Evolutionary conservation across 37 sponge, comb jelly and placozoan species (phyloP), one percentile per base, ranked within the genome.

Genomic region (Mnemiopsis leidyi): DNA sequence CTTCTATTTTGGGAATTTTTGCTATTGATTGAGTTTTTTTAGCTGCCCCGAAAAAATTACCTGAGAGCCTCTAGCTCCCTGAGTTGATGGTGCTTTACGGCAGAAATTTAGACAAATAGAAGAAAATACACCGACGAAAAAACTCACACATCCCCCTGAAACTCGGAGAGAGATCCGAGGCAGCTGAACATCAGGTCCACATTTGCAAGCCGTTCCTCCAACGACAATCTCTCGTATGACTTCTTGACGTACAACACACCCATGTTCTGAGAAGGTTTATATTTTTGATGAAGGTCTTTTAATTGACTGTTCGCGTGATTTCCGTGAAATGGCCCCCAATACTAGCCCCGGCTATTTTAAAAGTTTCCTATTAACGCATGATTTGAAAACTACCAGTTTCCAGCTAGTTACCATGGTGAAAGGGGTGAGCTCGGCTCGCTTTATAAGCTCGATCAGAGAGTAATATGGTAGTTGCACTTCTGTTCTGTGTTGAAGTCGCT

Each of bases 191-290:
- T 71, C 5, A 23, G 16, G 23, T 79, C 23, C 2, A 34, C 23
- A 26, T 79, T 79, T 26, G 82, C 3, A 7, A 79, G 16, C 32
- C 82, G 35, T 32, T 79, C 82, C 7, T 32, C 23, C 7, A 79
- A 38, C 5, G 35, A 7, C 28, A 79, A 21, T 29, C 82, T 20
- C 23, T 79, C 82, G 23, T 36, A 79, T 7, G 82, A 36, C 35
- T 79, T 79, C 82, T 79, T 79, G 1, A 79, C 82, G 37, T 36
- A 79, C 37, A 79, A 34, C 37, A 79, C 37, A 20, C 37, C 38
- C 82, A 79, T 32, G 38, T 79, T 79, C 82, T 31, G 35, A 79
- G 37, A 79, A 38, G 23, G n/a, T n/a, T n/a, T n/a, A n/a, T n/a
- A n/a, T n/a, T n/a, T n/a, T n/a, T n/a, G n/a, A n/a, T n/a, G n/a